Percentiles rank a stretch among this genome's conserved stretches.
These are phyloP conservation scores for Diadophis punctatus DNA, from an alignment of 2,113 vertebrate species.

Conservation along the genomic window DNA sequence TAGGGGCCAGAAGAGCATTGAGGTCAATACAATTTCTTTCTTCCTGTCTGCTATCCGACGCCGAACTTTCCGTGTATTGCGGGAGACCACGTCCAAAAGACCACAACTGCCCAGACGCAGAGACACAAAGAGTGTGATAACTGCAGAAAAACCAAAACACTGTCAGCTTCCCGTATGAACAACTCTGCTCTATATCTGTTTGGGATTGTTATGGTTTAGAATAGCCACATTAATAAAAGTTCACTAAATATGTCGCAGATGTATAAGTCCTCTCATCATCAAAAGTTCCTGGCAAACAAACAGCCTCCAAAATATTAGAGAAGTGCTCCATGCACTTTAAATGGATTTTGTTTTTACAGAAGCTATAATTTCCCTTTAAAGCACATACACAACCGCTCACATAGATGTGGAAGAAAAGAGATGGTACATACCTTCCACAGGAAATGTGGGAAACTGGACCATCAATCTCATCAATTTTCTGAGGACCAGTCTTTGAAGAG, in stretches of 20 bases:
- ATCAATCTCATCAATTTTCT: slow-evolving; percentile 45
- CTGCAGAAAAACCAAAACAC: slow-evolving; percentile 41
- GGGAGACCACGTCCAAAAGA: slow-evolving; percentile 59
- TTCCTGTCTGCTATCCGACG: slow-evolving; percentile 19
- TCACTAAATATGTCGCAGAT: background rate
- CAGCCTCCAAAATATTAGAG: background rate
- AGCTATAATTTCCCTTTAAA: background rate
- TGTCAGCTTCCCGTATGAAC: background rate
- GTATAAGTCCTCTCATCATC: background rate
- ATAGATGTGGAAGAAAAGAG: background rate
- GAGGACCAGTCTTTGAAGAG: slow-evolving; percentile 48
- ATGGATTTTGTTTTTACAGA: background rate
- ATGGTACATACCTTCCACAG: slow-evolving; percentile 60
- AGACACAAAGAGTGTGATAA: slow-evolving; percentile 58
- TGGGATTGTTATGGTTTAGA: background rate
- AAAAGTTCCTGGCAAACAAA: background rate
- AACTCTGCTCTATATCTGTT: background rate
- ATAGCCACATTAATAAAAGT: background rate
- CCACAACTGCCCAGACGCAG: slow-evolving; percentile 53
- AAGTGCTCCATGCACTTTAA: background rate
- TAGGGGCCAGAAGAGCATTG: slow-evolving; percentile 40
- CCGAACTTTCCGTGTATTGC: slow-evolving; percentile 24
- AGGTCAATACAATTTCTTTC: background rate
- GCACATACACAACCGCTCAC: background rate
- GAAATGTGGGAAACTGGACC: slow-evolving; percentile 55